Conservation (phyloP, 2,797 vertebrate genomes). For the Myioborus melanocephalus region DNA sequence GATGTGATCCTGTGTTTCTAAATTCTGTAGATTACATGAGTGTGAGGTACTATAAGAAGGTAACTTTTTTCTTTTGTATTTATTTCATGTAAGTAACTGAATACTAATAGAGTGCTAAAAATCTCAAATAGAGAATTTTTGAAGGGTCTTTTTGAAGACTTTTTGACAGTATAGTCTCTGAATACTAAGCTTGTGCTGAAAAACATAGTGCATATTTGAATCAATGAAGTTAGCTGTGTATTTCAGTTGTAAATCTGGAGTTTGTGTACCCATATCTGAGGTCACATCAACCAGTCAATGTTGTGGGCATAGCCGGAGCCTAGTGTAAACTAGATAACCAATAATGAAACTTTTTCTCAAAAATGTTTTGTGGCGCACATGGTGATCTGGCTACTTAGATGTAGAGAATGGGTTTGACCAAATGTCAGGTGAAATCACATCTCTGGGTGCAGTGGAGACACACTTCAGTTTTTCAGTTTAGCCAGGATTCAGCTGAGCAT, state of each 20-base stretch:
- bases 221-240: not conserved
- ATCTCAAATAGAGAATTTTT: not conserved
- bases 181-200: not conserved
- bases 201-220: not conserved
- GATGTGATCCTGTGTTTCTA: not conserved
- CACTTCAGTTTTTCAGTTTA: not conserved
- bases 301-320: not conserved
- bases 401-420: not conserved
- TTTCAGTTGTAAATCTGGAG: not conserved
- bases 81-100: not conserved
- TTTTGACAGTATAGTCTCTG: not conserved
- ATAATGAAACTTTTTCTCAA: not conserved
- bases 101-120: not conserved
- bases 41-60: not conserved
- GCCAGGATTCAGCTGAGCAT: not conserved
- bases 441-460: not conserved
- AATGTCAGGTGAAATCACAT: not conserved
- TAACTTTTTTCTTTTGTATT: not conserved
- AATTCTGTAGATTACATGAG: not conserved
- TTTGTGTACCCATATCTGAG: not conserved
- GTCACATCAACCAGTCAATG: not conserved
- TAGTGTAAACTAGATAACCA: not conserved
- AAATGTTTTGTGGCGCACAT: fast-evolving
- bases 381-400: not conserved
- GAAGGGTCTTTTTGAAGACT: not conserved